A percentile compares a stretch with the other conserved stretches of the same genome.
These are phyloP conservation scores for Colinus virginianus DNA, from an alignment of 2,113 vertebrate genomes.

Conservation along the genomic window DNA sequence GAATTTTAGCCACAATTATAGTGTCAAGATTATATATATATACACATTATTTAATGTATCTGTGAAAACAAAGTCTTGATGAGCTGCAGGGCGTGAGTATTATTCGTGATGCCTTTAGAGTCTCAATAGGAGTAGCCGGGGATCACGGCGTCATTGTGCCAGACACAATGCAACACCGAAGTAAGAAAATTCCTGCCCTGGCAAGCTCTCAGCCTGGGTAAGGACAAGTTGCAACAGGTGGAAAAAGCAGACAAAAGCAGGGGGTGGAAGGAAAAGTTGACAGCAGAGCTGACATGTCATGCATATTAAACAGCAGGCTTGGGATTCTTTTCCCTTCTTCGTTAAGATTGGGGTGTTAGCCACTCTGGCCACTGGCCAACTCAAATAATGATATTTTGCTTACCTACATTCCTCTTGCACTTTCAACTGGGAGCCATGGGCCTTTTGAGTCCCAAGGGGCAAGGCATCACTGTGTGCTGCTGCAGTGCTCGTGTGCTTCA, in stretches of 20 bases:
- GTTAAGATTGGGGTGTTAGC: neutral
- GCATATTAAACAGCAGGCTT: slow-evolving; percentile 53
- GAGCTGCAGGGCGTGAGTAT: neutral
- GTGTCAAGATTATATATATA: neutral
- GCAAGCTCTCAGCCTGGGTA: neutral
- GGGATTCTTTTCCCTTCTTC: neutral
- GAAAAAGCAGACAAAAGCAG: slow-evolving; percentile 16
- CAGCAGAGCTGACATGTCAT: slow-evolving; percentile 42
- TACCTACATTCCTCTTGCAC: slow-evolving; percentile 29
- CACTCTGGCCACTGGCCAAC: slow-evolving; percentile 27
- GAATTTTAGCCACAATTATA: neutral
- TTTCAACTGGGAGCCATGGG: neutral
- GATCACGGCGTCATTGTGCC: neutral
- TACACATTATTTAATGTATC: rapidly evolving
- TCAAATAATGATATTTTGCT: slow-evolving; percentile 43
- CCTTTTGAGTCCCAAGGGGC: neutral
- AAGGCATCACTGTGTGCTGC: neutral
- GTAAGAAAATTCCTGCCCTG: neutral
- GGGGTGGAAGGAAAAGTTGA: slow-evolving; percentile 48
- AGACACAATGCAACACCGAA: neutral
- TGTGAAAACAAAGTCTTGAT: neutral
- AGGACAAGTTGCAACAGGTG: slow-evolving; percentile 66
- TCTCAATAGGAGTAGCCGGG: rapidly evolving
- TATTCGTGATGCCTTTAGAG: neutral
- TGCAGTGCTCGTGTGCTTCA: rapidly evolving